Evolutionary conservation across 1,140 invertebrate genomes (phyloP), one percentile per base, ranked within the genome.

Genomic region (Drosophila suzukii): DNA sequence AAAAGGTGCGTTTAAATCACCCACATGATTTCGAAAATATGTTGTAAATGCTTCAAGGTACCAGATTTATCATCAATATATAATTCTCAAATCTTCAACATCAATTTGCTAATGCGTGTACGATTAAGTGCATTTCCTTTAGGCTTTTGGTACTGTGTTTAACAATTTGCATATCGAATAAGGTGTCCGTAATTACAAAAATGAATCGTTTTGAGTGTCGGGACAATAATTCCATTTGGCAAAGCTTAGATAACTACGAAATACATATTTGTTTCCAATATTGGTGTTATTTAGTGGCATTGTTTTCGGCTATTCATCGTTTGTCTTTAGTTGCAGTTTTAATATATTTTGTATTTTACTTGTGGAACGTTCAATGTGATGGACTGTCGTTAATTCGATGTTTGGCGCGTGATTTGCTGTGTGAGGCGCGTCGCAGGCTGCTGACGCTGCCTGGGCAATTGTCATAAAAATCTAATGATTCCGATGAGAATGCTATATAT

Each of bases 391-490:
- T 91, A 66, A 92, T 63, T 86, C 91, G 91, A 91, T 92, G 91
- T 76, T 92, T 92, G 65, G 74, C 84, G 65, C 91, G 91, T 90
- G 92, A 84, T 90, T 92, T 92, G 78, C 90, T 92, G 80, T 90
- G 90, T 80, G 92, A 92, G 72, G 91, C 91, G 70, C 92, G 92
- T 34, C 92, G 86, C 62, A 92, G 75, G 51, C 91, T 92, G 70
- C 83, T 92, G 75, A 86, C 90, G 90, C 91, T 92, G 81, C 91
- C 92, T 55, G 89, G 81, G 66, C 91, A 92, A 78, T 88, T 91
- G 63, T 92, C 92, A 74, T 92, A 91, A 89, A 89, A 89, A 79
- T 92, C 92, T 91, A 92, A 88, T 92, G 92, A 92, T 92, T 92
- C 92, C 81, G 91, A 90, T 91, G 92, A 92, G 82, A 92, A 92